Conservation (phyloP, 53 echinoderm and acorn worm genomes). For the Astropecten irregularis region DNA sequence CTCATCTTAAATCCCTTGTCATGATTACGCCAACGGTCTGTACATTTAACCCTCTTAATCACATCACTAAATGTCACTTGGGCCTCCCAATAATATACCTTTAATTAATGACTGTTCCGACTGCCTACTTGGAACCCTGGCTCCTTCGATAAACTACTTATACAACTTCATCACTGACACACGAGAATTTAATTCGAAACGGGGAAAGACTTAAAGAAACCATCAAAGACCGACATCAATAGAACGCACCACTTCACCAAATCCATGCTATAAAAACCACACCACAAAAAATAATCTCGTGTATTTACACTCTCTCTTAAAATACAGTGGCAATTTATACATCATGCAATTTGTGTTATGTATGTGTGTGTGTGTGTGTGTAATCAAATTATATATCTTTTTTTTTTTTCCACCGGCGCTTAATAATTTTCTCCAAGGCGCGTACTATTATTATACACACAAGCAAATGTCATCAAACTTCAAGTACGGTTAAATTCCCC, state of each 20-base stretch:
- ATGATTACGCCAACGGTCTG: constrained; percentile 27
- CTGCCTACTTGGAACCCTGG: neutral
- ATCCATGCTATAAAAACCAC: neutral
- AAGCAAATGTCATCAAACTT: constrained; percentile 63
- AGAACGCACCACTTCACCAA: neutral
- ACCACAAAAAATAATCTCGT: no score
- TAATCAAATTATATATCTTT: no score
- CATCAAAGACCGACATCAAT: neutral
- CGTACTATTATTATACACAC: no score
- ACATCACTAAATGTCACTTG: constrained; percentile 29
- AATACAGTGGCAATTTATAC: constrained; percentile 58
- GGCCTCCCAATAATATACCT: neutral
- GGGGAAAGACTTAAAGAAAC: neutral
- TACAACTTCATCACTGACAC: neutral
- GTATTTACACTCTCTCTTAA: no score
- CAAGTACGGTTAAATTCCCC: constrained; percentile 60
- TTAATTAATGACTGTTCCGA: constrained; percentile 32
- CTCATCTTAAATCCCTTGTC: neutral
- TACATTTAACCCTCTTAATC: constrained; percentile 13
- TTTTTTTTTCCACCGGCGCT: constrained; percentile 19
- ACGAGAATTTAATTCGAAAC: neutral
- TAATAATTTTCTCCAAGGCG: neutral
- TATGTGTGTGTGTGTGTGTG: no score
- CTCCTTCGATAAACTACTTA: constrained; percentile 34
- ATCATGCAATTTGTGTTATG: no score